Evolutionary conservation across 2,113 vertebrate genomes (phyloP).

Genomic region (Antigone vipio): DNA sequence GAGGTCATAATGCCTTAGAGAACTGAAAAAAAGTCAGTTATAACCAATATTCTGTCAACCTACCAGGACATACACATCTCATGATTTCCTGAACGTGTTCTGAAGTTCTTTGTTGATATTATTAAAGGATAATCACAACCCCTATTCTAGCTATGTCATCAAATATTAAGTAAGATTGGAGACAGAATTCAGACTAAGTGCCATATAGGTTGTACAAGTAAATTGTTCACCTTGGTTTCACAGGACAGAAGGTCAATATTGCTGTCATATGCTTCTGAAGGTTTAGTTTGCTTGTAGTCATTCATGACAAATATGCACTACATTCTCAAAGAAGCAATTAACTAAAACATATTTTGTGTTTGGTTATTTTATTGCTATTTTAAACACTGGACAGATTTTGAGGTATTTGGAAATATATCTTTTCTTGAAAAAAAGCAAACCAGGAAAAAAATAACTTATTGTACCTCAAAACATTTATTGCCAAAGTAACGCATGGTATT

Average conservation of each 20-base stretch:
- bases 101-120: background rate
- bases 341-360: background rate
- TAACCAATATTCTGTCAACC: background rate
- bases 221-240: background rate
- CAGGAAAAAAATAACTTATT: background rate
- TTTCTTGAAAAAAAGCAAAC: background rate
- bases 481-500: background rate
- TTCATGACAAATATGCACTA: background rate
- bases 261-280: background rate
- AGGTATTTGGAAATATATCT: background rate
- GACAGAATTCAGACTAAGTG: background rate
- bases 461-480: background rate
- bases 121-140: background rate
- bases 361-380: background rate
- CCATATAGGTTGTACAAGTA: background rate
- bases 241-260: background rate
- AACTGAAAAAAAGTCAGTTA: background rate
- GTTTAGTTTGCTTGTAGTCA: background rate
- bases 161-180: background rate
- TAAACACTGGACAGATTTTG: background rate
- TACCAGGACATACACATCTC: background rate
- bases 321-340: background rate
- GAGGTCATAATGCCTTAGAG: background rate
- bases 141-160: background rate
- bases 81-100: background rate